Conservation (phyloP, 2,113 vertebrate species). For the Aphelocoma coerulescens region DNA sequence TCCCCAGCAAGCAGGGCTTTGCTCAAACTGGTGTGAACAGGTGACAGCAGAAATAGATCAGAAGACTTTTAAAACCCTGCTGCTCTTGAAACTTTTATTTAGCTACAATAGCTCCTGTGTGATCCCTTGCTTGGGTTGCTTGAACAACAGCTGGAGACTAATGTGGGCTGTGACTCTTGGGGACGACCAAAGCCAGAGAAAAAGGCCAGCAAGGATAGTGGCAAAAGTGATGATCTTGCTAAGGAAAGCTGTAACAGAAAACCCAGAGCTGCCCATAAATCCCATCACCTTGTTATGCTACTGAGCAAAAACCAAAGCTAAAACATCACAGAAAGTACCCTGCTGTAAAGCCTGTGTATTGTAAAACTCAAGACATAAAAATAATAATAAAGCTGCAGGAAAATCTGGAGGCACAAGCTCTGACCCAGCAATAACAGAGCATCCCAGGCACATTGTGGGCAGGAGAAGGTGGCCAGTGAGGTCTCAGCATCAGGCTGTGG, state of each 20-base stretch:
- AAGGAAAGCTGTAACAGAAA: constrained; percentile 10
- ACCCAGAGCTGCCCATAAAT: constrained; percentile 1
- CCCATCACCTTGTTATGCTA: neutral
- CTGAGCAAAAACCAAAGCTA: neutral
- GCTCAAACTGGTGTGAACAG: neutral
- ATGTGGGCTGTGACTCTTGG: neutral
- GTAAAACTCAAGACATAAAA: constrained; percentile 22
- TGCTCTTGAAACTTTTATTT: constrained; percentile 30
- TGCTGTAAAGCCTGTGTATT: neutral
- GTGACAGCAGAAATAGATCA: neutral
- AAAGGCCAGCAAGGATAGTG: neutral
- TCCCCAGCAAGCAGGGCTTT: neutral
- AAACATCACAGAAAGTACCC: neutral
- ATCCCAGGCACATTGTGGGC: rapidly evolving
- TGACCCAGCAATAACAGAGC: neutral
- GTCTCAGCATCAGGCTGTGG: neutral
- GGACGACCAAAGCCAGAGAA: neutral
- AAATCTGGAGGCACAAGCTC: neutral
- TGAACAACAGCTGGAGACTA: neutral
- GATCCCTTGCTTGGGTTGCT: neutral
- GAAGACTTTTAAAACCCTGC: constrained; percentile 11
- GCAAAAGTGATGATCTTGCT: constrained; percentile 34
- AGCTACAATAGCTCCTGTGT: neutral
- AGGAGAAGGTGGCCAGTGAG: neutral
- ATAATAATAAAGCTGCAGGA: neutral